Evolutionary conservation across 2,113 vertebrate genomes (phyloP).

Genomic region (Thymallus thymallus): DNA sequence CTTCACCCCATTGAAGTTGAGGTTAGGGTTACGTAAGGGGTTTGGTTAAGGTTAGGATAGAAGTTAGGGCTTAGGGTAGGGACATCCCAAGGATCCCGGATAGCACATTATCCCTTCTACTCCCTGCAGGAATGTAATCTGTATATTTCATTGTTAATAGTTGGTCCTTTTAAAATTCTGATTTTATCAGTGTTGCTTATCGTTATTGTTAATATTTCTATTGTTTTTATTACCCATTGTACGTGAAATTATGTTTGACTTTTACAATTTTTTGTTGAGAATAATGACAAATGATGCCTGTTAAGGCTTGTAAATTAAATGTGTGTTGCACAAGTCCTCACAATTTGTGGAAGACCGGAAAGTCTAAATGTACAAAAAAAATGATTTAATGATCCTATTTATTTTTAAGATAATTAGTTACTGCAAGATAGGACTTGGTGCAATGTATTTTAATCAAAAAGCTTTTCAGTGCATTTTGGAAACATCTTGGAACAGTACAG

Average conservation of each 20-base stretch:
- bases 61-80: no score
- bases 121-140: slow-evolving; percentile 71
- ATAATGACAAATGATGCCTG: slow-evolving; percentile 55
- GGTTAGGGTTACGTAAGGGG: no score
- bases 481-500: slow-evolving; percentile 53
- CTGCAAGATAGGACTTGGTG: slow-evolving; percentile 76
- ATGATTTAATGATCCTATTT: slow-evolving; percentile 83
- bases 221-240: slow-evolving; percentile 28
- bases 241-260: slow-evolving; percentile 34
- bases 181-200: slow-evolving; percentile 68
- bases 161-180: slow-evolving; percentile 57
- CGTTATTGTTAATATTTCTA: background rate
- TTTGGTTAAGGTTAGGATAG: no score
- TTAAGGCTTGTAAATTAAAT: slow-evolving; percentile 57
- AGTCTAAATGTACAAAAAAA: slow-evolving; percentile 62
- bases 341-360: slow-evolving; percentile 54
- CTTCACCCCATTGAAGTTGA: no score
- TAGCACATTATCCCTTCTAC: background rate
- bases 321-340: slow-evolving; percentile 81
- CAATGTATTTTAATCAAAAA: slow-evolving; percentile 97
- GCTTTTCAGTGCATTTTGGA: slow-evolving; percentile 82
- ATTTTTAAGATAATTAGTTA: slow-evolving; percentile 80
- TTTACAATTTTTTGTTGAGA: slow-evolving; percentile 25
- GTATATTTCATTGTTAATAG: slow-evolving; percentile 72
- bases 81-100: background rate